Conservation (phyloP, 1,140 invertebrate species). For the Vanessa tameamea region DNA sequence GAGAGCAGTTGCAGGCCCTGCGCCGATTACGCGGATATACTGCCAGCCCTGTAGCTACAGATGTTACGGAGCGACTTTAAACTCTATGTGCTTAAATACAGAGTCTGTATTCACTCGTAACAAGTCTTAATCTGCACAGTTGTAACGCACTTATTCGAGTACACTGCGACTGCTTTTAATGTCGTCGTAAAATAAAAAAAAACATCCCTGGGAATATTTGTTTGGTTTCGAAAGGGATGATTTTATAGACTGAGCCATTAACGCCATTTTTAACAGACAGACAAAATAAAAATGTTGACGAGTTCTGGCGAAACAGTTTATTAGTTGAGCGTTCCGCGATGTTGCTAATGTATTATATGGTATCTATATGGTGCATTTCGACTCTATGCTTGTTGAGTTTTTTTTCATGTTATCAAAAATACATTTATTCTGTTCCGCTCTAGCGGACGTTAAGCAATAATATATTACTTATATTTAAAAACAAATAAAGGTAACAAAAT, state of each 20-base stretch:
- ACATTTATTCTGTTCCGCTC: no score
- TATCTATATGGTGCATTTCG: no score
- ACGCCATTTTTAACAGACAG: not conserved
- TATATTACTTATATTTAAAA: no score
- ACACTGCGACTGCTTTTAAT: conserved; percentile 11
- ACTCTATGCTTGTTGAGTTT: no score
- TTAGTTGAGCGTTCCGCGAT: no score
- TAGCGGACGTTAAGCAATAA: no score
- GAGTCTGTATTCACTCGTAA: not conserved
- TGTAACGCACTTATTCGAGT: conserved; percentile 10
- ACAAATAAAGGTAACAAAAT: no score
- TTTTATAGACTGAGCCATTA: conserved; percentile 13
- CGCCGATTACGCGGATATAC: conserved; percentile 20
- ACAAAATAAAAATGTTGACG: not conserved
- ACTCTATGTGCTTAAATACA: not conserved
- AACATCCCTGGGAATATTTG: conserved; percentile 18
- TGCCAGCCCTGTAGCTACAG: conserved; percentile 1
- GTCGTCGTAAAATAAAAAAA: conserved; percentile 17
- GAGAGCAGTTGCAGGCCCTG: conserved; percentile 19
- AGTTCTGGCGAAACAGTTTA: not conserved
- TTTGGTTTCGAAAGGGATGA: conserved; percentile 17
- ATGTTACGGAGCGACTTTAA: not conserved
- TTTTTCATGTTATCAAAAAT: no score
- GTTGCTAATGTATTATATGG: no score
- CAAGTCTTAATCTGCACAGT: conserved; percentile 6